phyloP scores from a whole-genome alignment of 2,797 vertebrate species.

The Bothrops alternatus region DNA sequence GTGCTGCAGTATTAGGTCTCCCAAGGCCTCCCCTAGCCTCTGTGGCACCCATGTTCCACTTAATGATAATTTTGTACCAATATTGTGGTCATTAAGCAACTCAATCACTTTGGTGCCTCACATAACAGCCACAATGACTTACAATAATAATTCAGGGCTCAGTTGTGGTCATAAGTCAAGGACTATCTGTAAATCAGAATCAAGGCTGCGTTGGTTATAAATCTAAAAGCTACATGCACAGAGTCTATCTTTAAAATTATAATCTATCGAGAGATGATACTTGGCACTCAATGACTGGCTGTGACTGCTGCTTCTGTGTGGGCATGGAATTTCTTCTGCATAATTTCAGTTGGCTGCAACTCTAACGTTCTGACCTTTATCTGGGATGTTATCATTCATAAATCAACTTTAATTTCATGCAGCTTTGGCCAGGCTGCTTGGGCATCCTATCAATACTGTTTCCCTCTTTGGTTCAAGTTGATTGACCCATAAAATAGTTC shows the following conservation, averaged over 20 bases:
- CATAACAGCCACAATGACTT: neutral
- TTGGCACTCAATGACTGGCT: too few relatives aligned
- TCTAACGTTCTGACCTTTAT: neutral
- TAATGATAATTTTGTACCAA: neutral
- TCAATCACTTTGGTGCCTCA: neutral
- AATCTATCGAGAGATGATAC: neutral
- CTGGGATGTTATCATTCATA: neutral
- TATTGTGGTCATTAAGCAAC: neutral
- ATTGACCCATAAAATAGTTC: neutral
- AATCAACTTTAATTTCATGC: conserved; percentile 13
- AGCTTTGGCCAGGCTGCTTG: neutral
- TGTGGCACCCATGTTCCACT: neutral
- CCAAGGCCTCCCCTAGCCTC: neutral
- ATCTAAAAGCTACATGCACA: neutral
- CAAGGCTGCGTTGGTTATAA: neutral
- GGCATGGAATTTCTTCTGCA: neutral
- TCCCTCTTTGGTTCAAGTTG: conserved; percentile 15
- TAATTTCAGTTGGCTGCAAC: neutral
- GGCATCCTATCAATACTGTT: neutral
- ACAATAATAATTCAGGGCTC: neutral
- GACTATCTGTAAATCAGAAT: neutral
- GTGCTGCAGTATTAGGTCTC: neutral
- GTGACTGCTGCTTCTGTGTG: neutral
- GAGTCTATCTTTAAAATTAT: neutral
- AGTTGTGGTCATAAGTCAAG: neutral